These are phyloP conservation scores for Percina caprodes DNA, from an alignment of 2,113 vertebrate genomes.

Conservation along the genomic window DNA sequence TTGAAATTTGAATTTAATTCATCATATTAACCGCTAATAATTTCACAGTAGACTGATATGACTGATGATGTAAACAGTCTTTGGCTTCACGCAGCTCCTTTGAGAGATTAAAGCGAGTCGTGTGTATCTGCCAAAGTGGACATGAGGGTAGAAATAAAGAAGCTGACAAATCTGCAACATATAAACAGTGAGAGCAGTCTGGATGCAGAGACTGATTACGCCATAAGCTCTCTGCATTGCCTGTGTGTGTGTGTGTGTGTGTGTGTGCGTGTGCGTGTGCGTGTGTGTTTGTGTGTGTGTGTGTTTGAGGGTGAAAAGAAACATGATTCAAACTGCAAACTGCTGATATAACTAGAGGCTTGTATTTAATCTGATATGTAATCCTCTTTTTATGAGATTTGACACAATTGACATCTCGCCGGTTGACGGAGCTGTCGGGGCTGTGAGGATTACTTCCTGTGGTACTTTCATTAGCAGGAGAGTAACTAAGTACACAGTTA, in stretches of 20 bases:
- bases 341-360: constrained; percentile 63
- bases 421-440: constrained; percentile 16
- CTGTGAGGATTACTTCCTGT: neutral
- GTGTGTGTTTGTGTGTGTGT: too few relatives aligned
- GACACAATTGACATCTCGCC: constrained; percentile 8
- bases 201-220: constrained; percentile 46
- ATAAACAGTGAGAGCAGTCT: constrained; percentile 49
- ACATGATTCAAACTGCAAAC: constrained; percentile 50
- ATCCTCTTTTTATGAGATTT: constrained; percentile 67
- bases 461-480: too few relatives aligned
- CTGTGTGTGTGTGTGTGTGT: constrained; percentile 10
- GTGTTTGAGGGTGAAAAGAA: too few relatives aligned
- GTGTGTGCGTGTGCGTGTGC: constrained; percentile 5
- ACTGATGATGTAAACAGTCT: neutral
- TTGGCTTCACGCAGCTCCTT: neutral
- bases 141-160: constrained; percentile 27
- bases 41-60: neutral
- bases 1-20: neutral
- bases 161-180: constrained; percentile 35
- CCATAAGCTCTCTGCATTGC: constrained; percentile 37
- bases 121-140: constrained; percentile 26
- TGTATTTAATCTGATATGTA: constrained; percentile 68
- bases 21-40: neutral
- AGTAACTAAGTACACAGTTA: neutral
- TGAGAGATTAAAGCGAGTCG: constrained; percentile 14